These are phyloP conservation scores for Leptestheria dahalacensis DNA, from an alignment of 1,140 invertebrate species.

Conservation along the genomic window DNA sequence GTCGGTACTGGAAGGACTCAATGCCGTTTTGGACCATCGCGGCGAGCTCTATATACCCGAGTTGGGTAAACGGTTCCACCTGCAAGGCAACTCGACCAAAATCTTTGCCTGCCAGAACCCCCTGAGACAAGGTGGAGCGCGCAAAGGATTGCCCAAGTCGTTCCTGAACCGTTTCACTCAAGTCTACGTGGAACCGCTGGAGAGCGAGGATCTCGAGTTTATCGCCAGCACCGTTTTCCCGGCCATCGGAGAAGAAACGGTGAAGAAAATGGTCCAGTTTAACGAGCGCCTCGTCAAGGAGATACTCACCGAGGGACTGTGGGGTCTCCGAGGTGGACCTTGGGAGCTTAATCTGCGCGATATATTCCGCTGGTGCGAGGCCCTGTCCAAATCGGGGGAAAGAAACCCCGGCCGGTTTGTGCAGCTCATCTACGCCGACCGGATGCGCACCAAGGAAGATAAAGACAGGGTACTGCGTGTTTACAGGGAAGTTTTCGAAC, in stretches of 20 bases:
- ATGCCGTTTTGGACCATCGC: slow-evolving; percentile 95
- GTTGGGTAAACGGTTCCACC: slow-evolving; percentile 67
- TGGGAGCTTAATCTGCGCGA: slow-evolving; percentile 97
- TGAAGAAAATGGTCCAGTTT: slow-evolving; percentile 63
- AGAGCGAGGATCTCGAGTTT: slow-evolving; percentile 52
- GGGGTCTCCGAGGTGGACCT: slow-evolving; percentile 62
- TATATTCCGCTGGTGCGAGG: slow-evolving; percentile 79
- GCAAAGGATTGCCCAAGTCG: slow-evolving; percentile 87
- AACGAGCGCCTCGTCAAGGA: slow-evolving; percentile 50
- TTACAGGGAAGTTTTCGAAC: slow-evolving; percentile 41
- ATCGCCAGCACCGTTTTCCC: slow-evolving; percentile 35
- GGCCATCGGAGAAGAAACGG: slow-evolving; percentile 29
- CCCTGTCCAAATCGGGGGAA: slow-evolving; percentile 27
- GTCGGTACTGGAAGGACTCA: slow-evolving; percentile 92
- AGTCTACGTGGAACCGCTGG: slow-evolving; percentile 74
- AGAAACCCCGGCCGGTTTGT: slow-evolving; percentile 47
- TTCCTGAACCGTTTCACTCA: slow-evolving; percentile 97
- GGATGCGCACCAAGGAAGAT: slow-evolving; percentile 60
- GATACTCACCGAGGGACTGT: slow-evolving; percentile 42
- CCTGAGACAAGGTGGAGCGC: slow-evolving; percentile 81
- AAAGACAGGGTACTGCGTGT: slow-evolving; percentile 43
- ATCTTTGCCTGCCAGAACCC: slow-evolving; percentile 99
- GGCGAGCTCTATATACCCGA: slow-evolving; percentile 94
- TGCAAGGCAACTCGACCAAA: slow-evolving; percentile 50
- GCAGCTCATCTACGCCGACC: slow-evolving; percentile 58